These are phyloP conservation scores for Bursaphelenchus okinawaensis DNA, from an alignment of 2,888 invertebrate genomes.

Conservation along the genomic window DNA sequence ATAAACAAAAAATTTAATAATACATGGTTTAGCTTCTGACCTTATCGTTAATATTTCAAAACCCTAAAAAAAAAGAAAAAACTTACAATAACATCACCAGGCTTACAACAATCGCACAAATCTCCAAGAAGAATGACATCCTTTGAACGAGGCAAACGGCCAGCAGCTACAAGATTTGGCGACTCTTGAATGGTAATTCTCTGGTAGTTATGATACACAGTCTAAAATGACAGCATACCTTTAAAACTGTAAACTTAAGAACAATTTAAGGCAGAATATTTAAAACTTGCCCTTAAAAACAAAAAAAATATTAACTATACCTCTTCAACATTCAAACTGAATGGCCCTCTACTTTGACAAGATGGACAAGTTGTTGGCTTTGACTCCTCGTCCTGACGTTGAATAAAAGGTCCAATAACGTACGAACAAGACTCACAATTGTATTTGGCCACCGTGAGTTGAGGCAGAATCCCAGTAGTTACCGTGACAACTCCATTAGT, in stretches of 20 bases:
- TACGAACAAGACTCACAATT: conserved; percentile 94
- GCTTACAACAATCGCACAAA: conserved; percentile 91
- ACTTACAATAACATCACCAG: conserved; percentile 86
- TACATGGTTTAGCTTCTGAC: no score
- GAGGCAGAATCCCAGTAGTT: conserved; percentile 88
- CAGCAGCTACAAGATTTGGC: conserved; percentile 93
- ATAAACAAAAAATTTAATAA: no score
- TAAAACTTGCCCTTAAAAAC: neutral
- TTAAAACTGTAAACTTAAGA: no score
- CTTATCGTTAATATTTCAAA: no score
- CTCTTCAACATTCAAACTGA: conserved; percentile 88
- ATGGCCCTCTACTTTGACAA: conserved; percentile 35
- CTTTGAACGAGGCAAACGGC: conserved; percentile 91
- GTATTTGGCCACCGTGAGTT: conserved; percentile 88
- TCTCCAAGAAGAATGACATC: conserved; percentile 89
- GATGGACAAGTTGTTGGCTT: conserved; percentile 83
- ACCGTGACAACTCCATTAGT: conserved; percentile 90
- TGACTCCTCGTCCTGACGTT: conserved; percentile 82
- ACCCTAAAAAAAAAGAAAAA: no score
- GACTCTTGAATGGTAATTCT: conserved; percentile 95
- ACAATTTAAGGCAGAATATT: neutral
- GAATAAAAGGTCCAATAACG: conserved; percentile 89
- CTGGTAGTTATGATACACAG: conserved; percentile 94
- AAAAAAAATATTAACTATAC: conserved; percentile 45
- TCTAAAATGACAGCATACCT: conserved; percentile 65